phyloP scores from a whole-genome alignment of 2,888 invertebrate species.

The Tethea ocularis region DNA sequence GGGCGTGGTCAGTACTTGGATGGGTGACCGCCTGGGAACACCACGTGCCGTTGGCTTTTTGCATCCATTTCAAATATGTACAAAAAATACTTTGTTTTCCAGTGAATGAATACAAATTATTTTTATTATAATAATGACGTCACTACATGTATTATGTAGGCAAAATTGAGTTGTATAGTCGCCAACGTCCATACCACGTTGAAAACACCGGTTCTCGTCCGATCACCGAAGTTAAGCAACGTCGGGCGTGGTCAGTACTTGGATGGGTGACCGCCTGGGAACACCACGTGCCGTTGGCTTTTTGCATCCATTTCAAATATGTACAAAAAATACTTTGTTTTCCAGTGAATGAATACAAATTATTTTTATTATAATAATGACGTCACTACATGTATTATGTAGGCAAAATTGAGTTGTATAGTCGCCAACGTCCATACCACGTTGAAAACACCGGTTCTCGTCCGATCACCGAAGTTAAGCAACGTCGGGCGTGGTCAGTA shows the following conservation, averaged over 20 bases:
- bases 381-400: no score
- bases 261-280: conserved; percentile 78
- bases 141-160: no score
- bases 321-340: no score
- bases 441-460: conserved; percentile 79
- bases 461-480: conserved; percentile 81
- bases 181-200: conserved; percentile 32
- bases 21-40: conserved; percentile 60
- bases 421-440: conserved; percentile 67
- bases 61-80: no score
- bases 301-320: no score
- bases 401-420: not conserved
- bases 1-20: conserved; percentile 53
- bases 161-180: not conserved
- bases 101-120: no score
- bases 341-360: no score
- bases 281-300: conserved; percentile 71
- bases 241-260: conserved; percentile 74
- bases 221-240: conserved; percentile 77
- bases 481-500: conserved; percentile 79
- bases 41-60: conserved; percentile 50
- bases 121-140: no score
- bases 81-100: no score
- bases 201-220: conserved; percentile 70
- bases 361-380: no score